Conservation (phyloP, 1,140 invertebrate genomes). For the Heliconius hermathena region DNA sequence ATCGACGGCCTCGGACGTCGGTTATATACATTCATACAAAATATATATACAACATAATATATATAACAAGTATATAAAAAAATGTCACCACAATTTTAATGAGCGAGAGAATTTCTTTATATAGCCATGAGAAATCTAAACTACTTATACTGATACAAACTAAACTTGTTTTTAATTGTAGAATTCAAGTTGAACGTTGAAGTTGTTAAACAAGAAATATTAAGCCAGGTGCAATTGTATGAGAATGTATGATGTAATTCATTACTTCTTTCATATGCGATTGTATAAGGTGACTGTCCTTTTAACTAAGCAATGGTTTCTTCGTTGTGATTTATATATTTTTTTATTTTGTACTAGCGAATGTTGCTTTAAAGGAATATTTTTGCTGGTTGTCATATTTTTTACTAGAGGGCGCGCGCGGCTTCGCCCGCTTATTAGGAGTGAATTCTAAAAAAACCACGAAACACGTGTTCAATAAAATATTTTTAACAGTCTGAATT, state of each 20-base stretch:
- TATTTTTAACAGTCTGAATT: no score
- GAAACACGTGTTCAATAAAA: no score
- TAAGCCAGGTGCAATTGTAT: slow-evolving; percentile 31
- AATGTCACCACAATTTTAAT: not conserved
- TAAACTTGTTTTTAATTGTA: slow-evolving; percentile 39
- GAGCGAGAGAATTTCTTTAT: slow-evolving; percentile 11
- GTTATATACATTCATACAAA: not conserved
- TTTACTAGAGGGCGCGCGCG: no score
- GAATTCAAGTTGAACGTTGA: slow-evolving; percentile 28
- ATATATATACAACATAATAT: not conserved
- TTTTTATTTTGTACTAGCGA: not conserved
- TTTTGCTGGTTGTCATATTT: not conserved
- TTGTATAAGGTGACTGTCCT: slow-evolving; percentile 36
- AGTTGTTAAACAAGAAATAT: slow-evolving; percentile 38
- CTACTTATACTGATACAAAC: slow-evolving; percentile 22
- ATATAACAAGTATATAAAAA: not conserved
- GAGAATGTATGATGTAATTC: slow-evolving; percentile 40
- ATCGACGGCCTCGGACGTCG: no score
- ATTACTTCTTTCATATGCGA: slow-evolving; percentile 35
- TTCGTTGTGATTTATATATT: slow-evolving; percentile 23
- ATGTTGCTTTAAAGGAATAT: not conserved
- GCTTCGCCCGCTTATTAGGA: no score
- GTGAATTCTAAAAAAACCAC: no score
- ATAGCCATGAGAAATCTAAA: slow-evolving; percentile 34
- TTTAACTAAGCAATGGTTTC: slow-evolving; percentile 31